Evolutionary conservation across 92 coral and sea anemone species (phyloP), one percentile per base, ranked within the genome.

Genomic region (Porites divaricata): DNA sequence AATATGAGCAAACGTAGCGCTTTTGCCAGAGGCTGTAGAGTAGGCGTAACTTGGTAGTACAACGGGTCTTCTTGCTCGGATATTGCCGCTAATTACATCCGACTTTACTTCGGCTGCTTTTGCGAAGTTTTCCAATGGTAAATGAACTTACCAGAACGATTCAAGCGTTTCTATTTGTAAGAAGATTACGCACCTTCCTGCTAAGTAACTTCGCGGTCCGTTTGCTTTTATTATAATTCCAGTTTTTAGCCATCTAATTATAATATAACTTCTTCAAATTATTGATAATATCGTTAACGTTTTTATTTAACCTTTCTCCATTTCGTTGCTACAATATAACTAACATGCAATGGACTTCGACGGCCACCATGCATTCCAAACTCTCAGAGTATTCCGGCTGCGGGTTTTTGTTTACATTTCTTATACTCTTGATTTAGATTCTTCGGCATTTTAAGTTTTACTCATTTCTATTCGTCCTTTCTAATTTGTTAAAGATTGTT

Each of bases 11-110:
- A 45, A 15, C 8, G 66, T 35, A 7, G 20, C 73, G 69, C 9
- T 12, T 53, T 52, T 12, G 62, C 83, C 63, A 22, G 64, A 66
- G 83, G 83, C 83, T 50, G 20, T 22, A 15, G 24, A 45, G 17
- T 28, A 41, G 54, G 58, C 19, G 77, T 19, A 75, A 75, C 50
- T 22, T 35, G 66, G 8, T 45, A 74, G 14, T 52, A 52, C 19
- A 6, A 57, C 52, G 1, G 16, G 19, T 26, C 22, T 56, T 35
- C 26, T 19, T 17, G 45, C 45, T 35, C 45, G 45, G 45, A 35
- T 35, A n/a, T n/a, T n/a, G n/a, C n/a, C n/a, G n/a, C n/a, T n/a
- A 35, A 35, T 35, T 35, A 4, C 45, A 35, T 35, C 45, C 7
- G 45, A 35, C 45, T 35, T 6, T 35, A 35, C 45, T 35, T 35